A percentile compares a stretch with the other conserved stretches of the same genome.
Conservation (phyloP, 2,888 invertebrate genomes). For the Caenorhabditis drosophilae region DNA sequence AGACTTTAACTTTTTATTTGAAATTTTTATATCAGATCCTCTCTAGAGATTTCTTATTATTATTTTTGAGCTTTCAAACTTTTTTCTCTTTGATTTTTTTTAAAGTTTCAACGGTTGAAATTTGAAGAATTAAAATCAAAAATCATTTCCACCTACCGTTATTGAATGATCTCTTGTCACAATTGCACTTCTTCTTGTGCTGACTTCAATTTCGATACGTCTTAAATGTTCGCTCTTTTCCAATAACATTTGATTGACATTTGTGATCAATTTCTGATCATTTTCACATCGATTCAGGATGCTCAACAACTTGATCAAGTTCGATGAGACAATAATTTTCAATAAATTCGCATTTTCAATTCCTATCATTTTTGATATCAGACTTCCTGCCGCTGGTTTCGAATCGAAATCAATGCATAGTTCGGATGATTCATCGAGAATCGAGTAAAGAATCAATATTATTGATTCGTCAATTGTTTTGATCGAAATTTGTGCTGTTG, state of each 20-base stretch:
- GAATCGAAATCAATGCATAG: constrained; percentile 15
- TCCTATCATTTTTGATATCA: constrained; percentile 18
- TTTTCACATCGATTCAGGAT: constrained; percentile 19
- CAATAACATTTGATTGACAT: not conserved
- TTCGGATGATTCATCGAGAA: constrained; percentile 25
- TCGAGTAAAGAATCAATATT: constrained; percentile 18
- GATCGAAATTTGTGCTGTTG: constrained; percentile 8
- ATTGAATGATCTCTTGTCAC: constrained; percentile 24
- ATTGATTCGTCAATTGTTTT: constrained; percentile 22
- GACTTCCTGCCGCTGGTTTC: constrained; percentile 21
- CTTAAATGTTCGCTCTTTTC: constrained; percentile 10
- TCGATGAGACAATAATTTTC: constrained; percentile 23
- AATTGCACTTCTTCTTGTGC: constrained; percentile 27
- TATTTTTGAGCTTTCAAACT: too few relatives aligned
- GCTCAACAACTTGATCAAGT: constrained; percentile 23
- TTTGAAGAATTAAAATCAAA: not conserved
- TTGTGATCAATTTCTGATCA: not conserved
- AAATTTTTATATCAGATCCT: too few relatives aligned
- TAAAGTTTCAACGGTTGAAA: not conserved
- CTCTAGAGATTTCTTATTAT: too few relatives aligned
- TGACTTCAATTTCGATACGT: constrained; percentile 29
- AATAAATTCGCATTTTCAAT: constrained; percentile 25
- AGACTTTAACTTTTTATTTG: too few relatives aligned
- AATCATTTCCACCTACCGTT: constrained; percentile 8
- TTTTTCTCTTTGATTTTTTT: too few relatives aligned